These are phyloP conservation scores for Myotis planiceps DNA, from an alignment of 2,797 vertebrate species.

Conservation along the genomic window DNA sequence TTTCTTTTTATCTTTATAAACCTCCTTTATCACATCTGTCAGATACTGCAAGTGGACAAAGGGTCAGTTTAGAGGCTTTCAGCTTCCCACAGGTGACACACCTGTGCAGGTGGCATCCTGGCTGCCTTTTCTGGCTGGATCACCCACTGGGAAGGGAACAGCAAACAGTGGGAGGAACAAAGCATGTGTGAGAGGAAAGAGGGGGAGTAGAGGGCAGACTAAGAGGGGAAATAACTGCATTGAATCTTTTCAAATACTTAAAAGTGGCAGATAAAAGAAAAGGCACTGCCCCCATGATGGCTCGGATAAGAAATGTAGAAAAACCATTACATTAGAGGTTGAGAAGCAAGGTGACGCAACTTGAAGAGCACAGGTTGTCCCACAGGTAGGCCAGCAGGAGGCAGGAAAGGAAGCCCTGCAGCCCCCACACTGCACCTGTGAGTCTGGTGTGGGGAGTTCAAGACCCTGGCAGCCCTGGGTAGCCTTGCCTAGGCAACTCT, in stretches of 20 bases:
- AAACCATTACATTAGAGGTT: neutral
- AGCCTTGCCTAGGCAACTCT: neutral
- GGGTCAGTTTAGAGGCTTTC: neutral
- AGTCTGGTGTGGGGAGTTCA: neutral
- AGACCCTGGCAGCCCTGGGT: neutral
- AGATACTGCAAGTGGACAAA: neutral
- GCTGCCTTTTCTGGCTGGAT: neutral
- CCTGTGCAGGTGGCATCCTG: neutral
- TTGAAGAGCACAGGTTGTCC: neutral
- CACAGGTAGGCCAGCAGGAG: neutral
- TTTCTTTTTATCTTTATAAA: neutral
- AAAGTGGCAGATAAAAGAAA: neutral
- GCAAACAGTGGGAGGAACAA: neutral
- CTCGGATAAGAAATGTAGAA: neutral
- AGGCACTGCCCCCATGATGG: neutral
- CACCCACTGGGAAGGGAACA: neutral
- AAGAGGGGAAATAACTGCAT: neutral
- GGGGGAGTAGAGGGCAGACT: neutral
- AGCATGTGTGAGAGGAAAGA: neutral
- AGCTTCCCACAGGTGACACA: neutral
- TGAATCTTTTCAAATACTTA: constrained; percentile 31
- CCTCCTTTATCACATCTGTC: neutral
- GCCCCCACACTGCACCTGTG: rapidly evolving
- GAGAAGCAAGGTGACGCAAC: neutral
- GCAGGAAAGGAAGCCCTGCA: neutral